phyloP scores from a whole-genome alignment of 2,797 vertebrate genomes.

The Sebastes steindachneri region DNA sequence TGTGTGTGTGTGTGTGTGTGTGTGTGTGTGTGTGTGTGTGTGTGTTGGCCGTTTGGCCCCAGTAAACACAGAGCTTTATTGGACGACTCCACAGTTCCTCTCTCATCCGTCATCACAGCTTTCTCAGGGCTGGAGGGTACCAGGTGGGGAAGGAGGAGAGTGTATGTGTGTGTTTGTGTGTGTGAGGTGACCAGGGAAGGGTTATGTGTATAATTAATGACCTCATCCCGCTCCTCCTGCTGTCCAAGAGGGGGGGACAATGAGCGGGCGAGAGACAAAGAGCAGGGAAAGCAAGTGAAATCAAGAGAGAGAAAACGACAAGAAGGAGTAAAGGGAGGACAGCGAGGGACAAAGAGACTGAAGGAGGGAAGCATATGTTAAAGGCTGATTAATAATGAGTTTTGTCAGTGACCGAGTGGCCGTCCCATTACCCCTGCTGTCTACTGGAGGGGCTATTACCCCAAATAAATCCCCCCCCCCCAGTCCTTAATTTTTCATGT shows the following conservation, averaged over 20 bases:
- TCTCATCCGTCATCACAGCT: slow-evolving; percentile 57
- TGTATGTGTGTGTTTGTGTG: neutral
- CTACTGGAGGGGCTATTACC: slow-evolving; percentile 60
- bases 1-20: slow-evolving; percentile 38
- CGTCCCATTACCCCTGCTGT: slow-evolving; percentile 58
- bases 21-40: slow-evolving; percentile 35
- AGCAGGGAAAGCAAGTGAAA: slow-evolving; percentile 30
- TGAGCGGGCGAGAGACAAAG: slow-evolving; percentile 29
- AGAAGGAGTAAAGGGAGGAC: neutral
- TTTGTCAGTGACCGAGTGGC: slow-evolving; percentile 58
- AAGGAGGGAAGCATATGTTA: slow-evolving; percentile 61
- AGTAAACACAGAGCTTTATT: slow-evolving; percentile 52
- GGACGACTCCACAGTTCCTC: slow-evolving; percentile 19
- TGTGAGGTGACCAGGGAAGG: slow-evolving; percentile 37
- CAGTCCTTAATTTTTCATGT: slow-evolving; percentile 28
- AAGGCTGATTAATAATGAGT: slow-evolving; percentile 70
- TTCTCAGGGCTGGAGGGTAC: slow-evolving; percentile 35
- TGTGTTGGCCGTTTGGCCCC: slow-evolving; percentile 48
- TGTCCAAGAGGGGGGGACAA: slow-evolving; percentile 49
- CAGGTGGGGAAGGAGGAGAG: slow-evolving; percentile 55
- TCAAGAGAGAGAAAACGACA: slow-evolving; percentile 29
- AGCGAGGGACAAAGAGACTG: slow-evolving; percentile 3
- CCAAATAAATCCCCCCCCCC: neutral
- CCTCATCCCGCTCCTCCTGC: slow-evolving; percentile 68
- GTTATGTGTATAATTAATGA: slow-evolving; percentile 78